Evolutionary conservation across 2,888 invertebrate species (phyloP), one percentile per base, ranked within the genome.

Genomic region (Mellilla xanthometata): DNA sequence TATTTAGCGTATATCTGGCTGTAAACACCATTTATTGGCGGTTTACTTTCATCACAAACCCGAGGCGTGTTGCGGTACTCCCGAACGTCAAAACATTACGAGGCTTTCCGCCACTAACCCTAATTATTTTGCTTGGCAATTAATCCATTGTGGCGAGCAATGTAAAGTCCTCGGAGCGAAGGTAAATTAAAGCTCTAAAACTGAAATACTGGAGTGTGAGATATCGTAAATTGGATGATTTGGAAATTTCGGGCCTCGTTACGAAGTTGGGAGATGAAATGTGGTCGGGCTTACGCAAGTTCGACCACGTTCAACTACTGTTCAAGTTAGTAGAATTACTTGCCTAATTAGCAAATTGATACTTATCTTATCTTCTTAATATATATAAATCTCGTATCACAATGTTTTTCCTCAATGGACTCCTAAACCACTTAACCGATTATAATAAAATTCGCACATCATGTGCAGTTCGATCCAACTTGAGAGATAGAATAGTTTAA

Each of bases 101-200:
- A 68, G 58, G 57, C 55, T 58, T 53, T 61, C 62, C 56, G 60
- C 66, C 61, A 58, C 56, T 47, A 56, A 64, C 67, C 67, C 62
- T 65, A 65, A 72, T 72, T 72, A 73, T 72, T 71, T 68, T 52
- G 62, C 60, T 52, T 54, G 58, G 65, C 62, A 60, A 68, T 66
- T 72, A 70, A 72, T 72, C 65, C 59, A 62, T 60, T 65, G 68
- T 65, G 67, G 62, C 69, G 67, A 68, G 72, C 64, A 65, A 70
- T 52, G 54, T 51, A 55, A 65, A 62, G 56, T 60, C 61, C 63
- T 62, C 62, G 61, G 60, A 63, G 54, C 49, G 47, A 45, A 53
- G 49, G 55, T 58, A 55, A 55, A 58, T 55, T 38, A 58, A 54
- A 44, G 53, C 44, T 51, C 48, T 54, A 54, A 53, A 56, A 46